Conservation (phyloP, 2,113 vertebrate genomes). For the Tretioscincus oriximinensis region DNA sequence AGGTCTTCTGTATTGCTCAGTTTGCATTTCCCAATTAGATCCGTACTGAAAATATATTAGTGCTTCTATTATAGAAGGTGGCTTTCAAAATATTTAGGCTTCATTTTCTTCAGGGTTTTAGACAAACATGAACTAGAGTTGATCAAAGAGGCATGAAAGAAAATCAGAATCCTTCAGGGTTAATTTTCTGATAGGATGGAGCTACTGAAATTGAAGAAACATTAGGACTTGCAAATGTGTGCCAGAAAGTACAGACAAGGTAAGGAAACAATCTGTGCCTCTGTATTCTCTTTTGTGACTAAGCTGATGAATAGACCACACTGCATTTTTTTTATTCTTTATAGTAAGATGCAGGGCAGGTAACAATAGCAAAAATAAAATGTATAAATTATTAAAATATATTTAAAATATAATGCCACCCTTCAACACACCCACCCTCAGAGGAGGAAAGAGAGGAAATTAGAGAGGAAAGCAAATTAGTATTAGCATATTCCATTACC, state of each 20-base stretch:
- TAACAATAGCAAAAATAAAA: too few species aligned
- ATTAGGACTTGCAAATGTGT: not conserved
- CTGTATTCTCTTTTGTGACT: too few species aligned
- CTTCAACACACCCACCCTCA: too few species aligned
- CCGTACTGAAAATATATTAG: constrained; percentile 5
- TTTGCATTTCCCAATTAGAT: constrained; percentile 2
- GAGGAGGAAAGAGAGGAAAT: too few species aligned
- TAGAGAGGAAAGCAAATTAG: too few species aligned
- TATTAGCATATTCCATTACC: too few species aligned
- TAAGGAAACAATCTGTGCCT: not conserved
- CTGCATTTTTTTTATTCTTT: too few species aligned
- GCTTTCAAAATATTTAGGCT: constrained; percentile 10
- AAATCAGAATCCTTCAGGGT: not conserved
- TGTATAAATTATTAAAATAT: too few species aligned
- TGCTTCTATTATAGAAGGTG: not conserved
- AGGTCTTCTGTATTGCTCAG: not conserved
- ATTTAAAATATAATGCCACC: too few species aligned
- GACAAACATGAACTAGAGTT: not conserved
- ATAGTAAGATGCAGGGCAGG: too few species aligned
- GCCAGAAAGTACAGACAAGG: not conserved
- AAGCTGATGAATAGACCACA: too few species aligned
- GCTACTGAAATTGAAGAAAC: not conserved
- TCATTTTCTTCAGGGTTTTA: not conserved
- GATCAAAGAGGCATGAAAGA: not conserved
- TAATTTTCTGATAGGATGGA: not conserved